These are phyloP conservation scores for Phlogophora meticulosa DNA, from an alignment of 2,888 invertebrate species.

Conservation along the genomic window DNA sequence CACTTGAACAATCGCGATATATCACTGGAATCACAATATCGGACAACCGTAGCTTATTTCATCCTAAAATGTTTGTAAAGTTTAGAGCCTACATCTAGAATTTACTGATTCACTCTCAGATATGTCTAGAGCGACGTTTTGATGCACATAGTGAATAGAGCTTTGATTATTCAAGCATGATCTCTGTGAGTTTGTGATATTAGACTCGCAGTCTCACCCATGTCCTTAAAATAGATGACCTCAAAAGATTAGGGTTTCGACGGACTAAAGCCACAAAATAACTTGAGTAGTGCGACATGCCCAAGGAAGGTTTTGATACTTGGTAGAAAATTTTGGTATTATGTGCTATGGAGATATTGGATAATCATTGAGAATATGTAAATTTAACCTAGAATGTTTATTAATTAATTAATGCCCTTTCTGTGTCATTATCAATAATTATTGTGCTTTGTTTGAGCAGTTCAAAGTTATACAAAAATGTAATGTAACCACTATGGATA, in stretches of 20 bases:
- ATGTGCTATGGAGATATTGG: background rate
- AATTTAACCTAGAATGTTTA: background rate
- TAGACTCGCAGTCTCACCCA: conserved; percentile 33
- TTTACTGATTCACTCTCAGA: conserved; percentile 47
- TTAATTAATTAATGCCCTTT: conserved; percentile 1
- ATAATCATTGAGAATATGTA: background rate
- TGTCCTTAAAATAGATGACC: conserved; percentile 60
- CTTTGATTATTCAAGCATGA: conserved; percentile 61
- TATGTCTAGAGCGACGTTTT: conserved; percentile 45
- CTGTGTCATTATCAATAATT: conserved; percentile 9
- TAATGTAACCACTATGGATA: conserved; percentile 52
- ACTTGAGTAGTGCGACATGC: conserved; percentile 11
- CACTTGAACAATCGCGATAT: conserved; percentile 6
- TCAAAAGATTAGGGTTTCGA: conserved; percentile 51
- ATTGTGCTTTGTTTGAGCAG: conserved; percentile 7
- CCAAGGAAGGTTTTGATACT: conserved; percentile 45
- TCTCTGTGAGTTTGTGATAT: conserved; percentile 33
- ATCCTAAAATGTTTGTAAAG: conserved; percentile 28
- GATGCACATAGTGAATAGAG: conserved; percentile 60
- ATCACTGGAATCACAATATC: conserved; percentile 29
- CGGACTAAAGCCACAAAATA: conserved; percentile 38
- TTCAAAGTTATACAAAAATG: conserved; percentile 52
- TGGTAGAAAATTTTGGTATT: background rate
- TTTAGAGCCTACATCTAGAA: conserved; percentile 30
- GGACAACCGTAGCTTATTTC: conserved; percentile 29